phyloP scores from a whole-genome alignment of 1,140 invertebrate genomes.

The Ganaspis sp. region DNA sequence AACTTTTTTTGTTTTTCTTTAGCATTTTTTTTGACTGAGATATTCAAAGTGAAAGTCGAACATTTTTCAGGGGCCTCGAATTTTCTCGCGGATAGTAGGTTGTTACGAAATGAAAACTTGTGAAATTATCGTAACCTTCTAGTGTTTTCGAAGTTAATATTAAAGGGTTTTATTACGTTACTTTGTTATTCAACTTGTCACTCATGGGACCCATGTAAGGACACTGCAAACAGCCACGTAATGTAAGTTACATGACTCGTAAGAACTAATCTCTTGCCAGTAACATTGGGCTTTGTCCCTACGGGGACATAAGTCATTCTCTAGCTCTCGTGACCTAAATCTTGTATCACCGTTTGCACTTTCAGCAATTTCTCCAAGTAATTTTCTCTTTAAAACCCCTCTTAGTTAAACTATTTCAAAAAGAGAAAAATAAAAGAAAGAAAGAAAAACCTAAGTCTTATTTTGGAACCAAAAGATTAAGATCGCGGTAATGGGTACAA shows the following conservation, averaged over 20 bases:
- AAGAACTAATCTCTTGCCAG: neutral
- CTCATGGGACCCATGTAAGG: conserved; percentile 4
- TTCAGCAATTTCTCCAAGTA: neutral
- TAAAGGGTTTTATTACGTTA: conserved; percentile 17
- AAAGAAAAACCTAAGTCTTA: neutral
- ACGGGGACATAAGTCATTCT: neutral
- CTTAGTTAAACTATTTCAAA: no score
- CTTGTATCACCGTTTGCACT: neutral
- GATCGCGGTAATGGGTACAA: neutral
- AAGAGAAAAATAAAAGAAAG: neutral
- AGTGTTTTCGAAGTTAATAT: no score
- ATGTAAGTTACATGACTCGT: neutral
- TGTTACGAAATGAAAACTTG: no score
- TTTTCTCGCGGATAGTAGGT: no score
- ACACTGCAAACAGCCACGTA: neutral
- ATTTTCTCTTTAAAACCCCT: no score
- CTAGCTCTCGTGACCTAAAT: neutral
- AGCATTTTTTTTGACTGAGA: no score
- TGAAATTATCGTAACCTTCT: no score
- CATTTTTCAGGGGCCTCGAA: no score
- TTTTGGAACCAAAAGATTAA: neutral
- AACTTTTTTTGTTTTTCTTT: no score
- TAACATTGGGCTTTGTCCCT: neutral
- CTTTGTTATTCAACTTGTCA: conserved; percentile 12
- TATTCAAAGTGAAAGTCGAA: no score